A percentile compares a stretch with the other conserved stretches of the same genome.
Evolutionary conservation across 2,888 invertebrate species (phyloP).

Genomic region (Diloba caeruleocephala): DNA sequence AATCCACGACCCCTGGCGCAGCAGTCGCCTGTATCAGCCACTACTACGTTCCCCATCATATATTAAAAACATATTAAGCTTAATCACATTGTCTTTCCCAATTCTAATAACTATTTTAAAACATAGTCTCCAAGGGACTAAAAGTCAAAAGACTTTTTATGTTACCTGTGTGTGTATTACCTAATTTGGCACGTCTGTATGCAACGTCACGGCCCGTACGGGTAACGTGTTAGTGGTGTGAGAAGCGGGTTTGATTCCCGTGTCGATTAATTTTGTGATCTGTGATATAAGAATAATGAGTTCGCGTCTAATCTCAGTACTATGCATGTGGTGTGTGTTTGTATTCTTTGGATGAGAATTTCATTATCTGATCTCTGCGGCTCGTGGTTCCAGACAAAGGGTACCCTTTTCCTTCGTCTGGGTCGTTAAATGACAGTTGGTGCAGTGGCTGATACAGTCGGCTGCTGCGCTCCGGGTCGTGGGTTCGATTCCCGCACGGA

Average conservation of each 20-base stretch:
- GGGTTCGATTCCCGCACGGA: too few relatives aligned
- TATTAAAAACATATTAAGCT: not conserved
- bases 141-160: constrained; percentile 44
- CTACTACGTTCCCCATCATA: too few relatives aligned
- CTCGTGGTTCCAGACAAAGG: too few relatives aligned
- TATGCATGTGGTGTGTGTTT: too few relatives aligned
- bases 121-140: constrained; percentile 13
- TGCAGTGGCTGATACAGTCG: too few relatives aligned
- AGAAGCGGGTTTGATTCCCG: constrained; percentile 33
- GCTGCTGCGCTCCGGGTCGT: too few relatives aligned
- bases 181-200: constrained; percentile 59
- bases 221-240: constrained; percentile 14
- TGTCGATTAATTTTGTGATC: constrained; percentile 6
- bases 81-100: not conserved
- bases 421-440: too few relatives aligned
- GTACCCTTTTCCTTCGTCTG: too few relatives aligned
- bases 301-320: not conserved
- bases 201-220: constrained; percentile 44
- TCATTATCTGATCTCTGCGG: too few relatives aligned
- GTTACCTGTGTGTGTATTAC: constrained; percentile 42
- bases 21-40: too few relatives aligned
- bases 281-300: not conserved
- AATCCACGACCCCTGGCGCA: too few relatives aligned
- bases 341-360: too few relatives aligned
- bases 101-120: constrained; percentile 30